phyloP scores from a whole-genome alignment of 53 echinoderm and acorn worm species.

The Astropecten irregularis region DNA sequence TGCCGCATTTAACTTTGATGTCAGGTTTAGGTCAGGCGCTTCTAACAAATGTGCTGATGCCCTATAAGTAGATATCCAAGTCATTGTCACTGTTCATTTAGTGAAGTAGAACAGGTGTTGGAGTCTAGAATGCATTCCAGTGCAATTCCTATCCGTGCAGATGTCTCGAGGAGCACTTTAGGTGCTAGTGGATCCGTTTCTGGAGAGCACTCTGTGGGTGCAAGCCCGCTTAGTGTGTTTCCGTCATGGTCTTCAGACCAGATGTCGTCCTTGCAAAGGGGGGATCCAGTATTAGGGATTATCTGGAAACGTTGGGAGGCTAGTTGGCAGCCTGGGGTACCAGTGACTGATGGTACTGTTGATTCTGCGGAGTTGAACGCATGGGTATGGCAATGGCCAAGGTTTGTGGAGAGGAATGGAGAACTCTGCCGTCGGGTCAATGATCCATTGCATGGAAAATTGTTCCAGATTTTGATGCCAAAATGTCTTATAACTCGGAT shows the following conservation, averaged over 20 bases:
- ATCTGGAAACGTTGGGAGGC: slow-evolving; percentile 19
- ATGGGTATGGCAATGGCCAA: slow-evolving; percentile 20
- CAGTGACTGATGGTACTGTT: neutral
- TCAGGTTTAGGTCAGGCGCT: neutral
- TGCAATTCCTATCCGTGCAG: too few relatives aligned
- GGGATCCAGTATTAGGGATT: neutral
- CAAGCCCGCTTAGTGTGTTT: slow-evolving; percentile 2
- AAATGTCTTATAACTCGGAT: too few relatives aligned
- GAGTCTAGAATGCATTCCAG: neutral
- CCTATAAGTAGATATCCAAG: slow-evolving; percentile 12
- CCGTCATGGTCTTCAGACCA: neutral
- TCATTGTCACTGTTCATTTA: neutral
- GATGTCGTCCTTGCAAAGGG: neutral
- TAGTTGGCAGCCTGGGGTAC: neutral
- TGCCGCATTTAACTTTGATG: too few relatives aligned
- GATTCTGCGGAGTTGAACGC: neutral
- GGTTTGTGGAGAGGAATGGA: slow-evolving; percentile 8
- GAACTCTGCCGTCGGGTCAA: slow-evolving; percentile 12
- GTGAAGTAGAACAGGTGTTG: neutral
- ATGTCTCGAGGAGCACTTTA: neutral
- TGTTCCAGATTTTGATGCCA: too few relatives aligned
- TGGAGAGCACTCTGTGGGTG: neutral
- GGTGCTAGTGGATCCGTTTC: neutral
- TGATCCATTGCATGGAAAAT: too few relatives aligned
- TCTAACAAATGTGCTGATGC: neutral